phyloP scores from a whole-genome alignment of 2,113 vertebrate species.

The Phainopepla nitens region DNA sequence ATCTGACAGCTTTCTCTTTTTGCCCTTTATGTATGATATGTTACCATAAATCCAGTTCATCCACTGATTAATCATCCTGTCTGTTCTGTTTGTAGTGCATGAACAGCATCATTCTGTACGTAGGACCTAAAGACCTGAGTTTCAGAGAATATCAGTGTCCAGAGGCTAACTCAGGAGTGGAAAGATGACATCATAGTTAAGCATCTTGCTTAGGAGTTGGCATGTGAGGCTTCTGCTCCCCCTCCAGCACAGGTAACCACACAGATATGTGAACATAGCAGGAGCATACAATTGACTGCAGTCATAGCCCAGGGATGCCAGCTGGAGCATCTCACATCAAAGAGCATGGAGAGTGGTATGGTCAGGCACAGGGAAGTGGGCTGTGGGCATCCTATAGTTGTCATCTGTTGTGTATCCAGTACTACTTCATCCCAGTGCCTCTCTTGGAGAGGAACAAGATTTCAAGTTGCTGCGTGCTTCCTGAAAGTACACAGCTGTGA shows the following conservation, averaged over 20 bases:
- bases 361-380: neutral
- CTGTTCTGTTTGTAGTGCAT: rapidly evolving
- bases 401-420: neutral
- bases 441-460: neutral
- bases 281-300: neutral
- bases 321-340: neutral
- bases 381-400: neutral
- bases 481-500: neutral
- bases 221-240: neutral
- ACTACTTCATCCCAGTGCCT: neutral
- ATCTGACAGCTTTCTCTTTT: neutral
- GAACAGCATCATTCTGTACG: rapidly evolving
- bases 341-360: neutral
- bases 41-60: neutral
- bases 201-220: neutral
- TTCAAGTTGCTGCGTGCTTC: neutral
- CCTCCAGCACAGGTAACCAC: neutral
- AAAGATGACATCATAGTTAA: rapidly evolving
- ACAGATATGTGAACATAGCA: neutral
- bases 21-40: neutral
- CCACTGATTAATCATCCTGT: neutral
- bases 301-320: neutral
- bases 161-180: neutral
- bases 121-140: neutral
- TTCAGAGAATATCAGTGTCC: neutral